Conservation (phyloP, 2,797 vertebrate genomes). For the Sebastes matsubarae region DNA sequence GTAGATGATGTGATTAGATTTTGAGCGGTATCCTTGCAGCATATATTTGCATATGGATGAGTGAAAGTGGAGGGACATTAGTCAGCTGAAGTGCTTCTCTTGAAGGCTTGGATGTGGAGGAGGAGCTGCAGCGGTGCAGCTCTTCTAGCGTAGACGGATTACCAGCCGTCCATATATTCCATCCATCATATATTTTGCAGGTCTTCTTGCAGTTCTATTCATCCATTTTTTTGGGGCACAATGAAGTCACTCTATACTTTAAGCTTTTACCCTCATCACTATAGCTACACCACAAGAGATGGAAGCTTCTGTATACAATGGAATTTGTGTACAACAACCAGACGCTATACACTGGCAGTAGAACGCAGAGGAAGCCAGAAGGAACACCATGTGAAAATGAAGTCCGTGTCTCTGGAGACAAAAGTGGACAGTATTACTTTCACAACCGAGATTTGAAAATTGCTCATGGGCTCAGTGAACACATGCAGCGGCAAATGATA, state of each 20-base stretch:
- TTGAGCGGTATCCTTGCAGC: constrained; percentile 44
- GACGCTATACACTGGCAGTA: background rate
- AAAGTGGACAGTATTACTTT: constrained; percentile 36
- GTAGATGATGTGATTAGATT: constrained; percentile 50
- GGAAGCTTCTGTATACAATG: background rate
- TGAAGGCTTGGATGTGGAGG: constrained; percentile 41
- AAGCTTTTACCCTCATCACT: background rate
- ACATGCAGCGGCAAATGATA: constrained; percentile 21
- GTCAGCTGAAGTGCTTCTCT: constrained; percentile 53
- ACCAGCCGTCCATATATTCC: constrained; percentile 7
- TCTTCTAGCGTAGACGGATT: constrained; percentile 33
- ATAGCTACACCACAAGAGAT: background rate
- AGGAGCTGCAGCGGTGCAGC: constrained; percentile 14
- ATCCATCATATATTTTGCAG: constrained; percentile 30
- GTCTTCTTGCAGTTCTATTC: background rate
- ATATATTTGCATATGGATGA: constrained; percentile 64
- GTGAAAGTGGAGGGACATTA: constrained; percentile 62
- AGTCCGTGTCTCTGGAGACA: constrained; percentile 16
- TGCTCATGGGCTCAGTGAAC: constrained; percentile 35
- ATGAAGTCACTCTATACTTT: background rate
- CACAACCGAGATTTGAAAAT: constrained; percentile 40
- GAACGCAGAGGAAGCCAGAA: background rate
- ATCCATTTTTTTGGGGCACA: background rate
- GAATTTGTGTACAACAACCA: background rate
- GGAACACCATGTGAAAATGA: constrained; percentile 2